phyloP scores from a whole-genome alignment of 2,888 invertebrate species.

The Chorisops tibialis region DNA sequence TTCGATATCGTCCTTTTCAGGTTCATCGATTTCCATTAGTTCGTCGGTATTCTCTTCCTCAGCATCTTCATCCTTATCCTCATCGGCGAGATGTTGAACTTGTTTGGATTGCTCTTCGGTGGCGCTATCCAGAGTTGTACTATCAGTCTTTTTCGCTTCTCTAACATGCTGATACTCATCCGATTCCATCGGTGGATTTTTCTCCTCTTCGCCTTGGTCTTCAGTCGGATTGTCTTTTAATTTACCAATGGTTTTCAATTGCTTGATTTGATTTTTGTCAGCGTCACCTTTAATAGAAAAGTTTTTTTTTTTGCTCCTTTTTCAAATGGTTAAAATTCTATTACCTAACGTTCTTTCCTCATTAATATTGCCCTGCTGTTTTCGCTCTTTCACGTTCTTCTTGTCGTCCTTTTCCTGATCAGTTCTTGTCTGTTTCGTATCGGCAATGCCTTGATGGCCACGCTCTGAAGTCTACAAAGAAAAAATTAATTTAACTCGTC shows the following conservation, averaged over 20 bases:
- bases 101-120: constrained; percentile 75
- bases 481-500: background rate
- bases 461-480: constrained; percentile 50
- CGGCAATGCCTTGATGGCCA: constrained; percentile 63
- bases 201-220: constrained; percentile 53
- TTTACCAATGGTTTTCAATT: constrained; percentile 55
- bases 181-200: constrained; percentile 53
- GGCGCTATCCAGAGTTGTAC: constrained; percentile 71
- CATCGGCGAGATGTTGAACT: constrained; percentile 60
- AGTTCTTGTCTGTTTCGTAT: constrained; percentile 47
- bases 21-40: constrained; percentile 51
- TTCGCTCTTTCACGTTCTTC: constrained; percentile 44
- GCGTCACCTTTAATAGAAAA: constrained; percentile 41
- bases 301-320: constrained; percentile 13
- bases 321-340: constrained; percentile 41
- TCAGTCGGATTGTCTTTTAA: constrained; percentile 52
- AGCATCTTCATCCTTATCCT: constrained; percentile 57
- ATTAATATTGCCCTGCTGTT: constrained; percentile 71
- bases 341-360: constrained; percentile 65
- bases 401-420: constrained; percentile 52
- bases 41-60: constrained; percentile 51
- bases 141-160: constrained; percentile 69
- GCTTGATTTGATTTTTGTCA: constrained; percentile 47
- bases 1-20: constrained; percentile 54
- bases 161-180: constrained; percentile 83